These are phyloP conservation scores for Dyspetes luteomarginatus DNA, from an alignment of 2,888 invertebrate genomes.

Conservation along the genomic window DNA sequence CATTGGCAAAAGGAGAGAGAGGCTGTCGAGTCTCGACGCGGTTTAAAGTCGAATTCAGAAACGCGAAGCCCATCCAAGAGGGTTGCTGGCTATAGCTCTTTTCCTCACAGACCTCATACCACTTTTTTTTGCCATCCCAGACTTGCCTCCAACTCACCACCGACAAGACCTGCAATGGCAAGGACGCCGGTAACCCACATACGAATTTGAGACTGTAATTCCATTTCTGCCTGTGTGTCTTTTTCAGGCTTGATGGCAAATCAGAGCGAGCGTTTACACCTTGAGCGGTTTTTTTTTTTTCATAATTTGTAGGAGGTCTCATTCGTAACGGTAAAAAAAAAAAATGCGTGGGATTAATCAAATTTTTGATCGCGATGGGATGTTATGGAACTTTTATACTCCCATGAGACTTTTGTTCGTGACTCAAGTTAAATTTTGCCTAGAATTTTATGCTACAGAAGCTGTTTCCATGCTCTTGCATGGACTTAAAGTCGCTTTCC, in stretches of 20 bases:
- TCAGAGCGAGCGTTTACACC: conserved; percentile 19
- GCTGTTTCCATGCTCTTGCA: too few relatives aligned
- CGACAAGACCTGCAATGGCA: conserved; percentile 59
- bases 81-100: conserved; percentile 56
- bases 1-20: conserved; percentile 81
- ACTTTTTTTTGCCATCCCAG: conserved; percentile 41
- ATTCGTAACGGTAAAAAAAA: not conserved
- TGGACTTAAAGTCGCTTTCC: too few relatives aligned
- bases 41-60: conserved; percentile 81
- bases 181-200: conserved; percentile 66
- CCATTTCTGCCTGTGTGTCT: conserved; percentile 60
- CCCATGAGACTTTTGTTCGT: too few relatives aligned
- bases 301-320: not conserved
- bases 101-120: conserved; percentile 37
- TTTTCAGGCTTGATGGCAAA: conserved; percentile 39
- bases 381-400: too few relatives aligned
- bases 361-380: too few relatives aligned
- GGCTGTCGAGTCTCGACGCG: conserved; percentile 78
- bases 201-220: conserved; percentile 67
- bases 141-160: conserved; percentile 46
- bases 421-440: too few relatives aligned
- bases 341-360: not conserved
- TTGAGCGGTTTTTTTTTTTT: conserved; percentile 11
- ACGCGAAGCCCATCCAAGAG: conserved; percentile 76
- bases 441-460: too few relatives aligned